Percentiles rank a stretch among this genome's conserved stretches.
These are phyloP conservation scores for Oxygymnocypris stewartii DNA, from an alignment of 2,113 vertebrate genomes.

Conservation along the genomic window DNA sequence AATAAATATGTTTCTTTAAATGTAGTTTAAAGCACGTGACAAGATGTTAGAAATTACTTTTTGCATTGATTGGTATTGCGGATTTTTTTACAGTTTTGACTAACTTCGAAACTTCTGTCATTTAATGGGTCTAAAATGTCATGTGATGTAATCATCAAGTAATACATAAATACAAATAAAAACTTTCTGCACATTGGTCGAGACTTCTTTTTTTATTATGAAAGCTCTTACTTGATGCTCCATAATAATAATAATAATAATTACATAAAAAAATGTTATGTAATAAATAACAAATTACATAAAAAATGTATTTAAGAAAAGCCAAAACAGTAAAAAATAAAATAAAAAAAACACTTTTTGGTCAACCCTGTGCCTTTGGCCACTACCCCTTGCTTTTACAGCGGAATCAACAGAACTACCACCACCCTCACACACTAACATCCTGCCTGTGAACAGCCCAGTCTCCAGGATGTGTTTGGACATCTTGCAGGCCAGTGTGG, in stretches of 20 bases:
- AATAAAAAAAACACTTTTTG: background rate
- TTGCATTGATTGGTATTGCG: background rate
- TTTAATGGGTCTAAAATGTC: no score
- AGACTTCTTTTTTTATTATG: no score
- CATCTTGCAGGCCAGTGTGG: background rate
- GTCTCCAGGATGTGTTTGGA: slow-evolving; percentile 37
- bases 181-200: no score
- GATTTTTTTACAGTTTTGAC: background rate
- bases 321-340: no score
- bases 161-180: no score
- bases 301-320: no score
- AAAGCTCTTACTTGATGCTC: no score
- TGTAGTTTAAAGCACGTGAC: background rate
- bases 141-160: background rate
- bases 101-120: no score
- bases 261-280: no score
- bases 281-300: no score
- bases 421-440: background rate
- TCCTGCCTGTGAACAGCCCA: background rate
- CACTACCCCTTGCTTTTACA: background rate
- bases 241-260: no score
- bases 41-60: background rate
- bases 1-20: no score
- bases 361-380: background rate
- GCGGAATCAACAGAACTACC: background rate